Conservation (phyloP, 2,888 invertebrate genomes). For the Patella caerulea region DNA sequence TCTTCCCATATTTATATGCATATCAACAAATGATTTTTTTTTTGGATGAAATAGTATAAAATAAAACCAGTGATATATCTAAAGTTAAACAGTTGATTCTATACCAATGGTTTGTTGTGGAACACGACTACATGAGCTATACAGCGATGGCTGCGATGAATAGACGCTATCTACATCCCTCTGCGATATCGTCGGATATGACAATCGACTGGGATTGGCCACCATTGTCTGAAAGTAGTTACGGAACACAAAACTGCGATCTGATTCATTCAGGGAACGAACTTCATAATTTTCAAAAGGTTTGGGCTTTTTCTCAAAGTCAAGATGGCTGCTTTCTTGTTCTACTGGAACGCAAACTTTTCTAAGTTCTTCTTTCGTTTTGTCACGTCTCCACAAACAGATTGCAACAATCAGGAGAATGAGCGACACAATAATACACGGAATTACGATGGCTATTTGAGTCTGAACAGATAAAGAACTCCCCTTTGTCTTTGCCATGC, state of each 20-base stretch:
- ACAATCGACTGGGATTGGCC: slow-evolving; percentile 43
- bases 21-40: too few species aligned
- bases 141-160: slow-evolving; percentile 40
- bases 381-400: slow-evolving; percentile 45
- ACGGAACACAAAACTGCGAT: slow-evolving; percentile 61
- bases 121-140: slow-evolving; percentile 31
- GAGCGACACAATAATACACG: slow-evolving; percentile 42
- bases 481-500: slow-evolving; percentile 31
- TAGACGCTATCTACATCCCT: slow-evolving; percentile 39
- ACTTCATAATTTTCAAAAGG: slow-evolving; percentile 49
- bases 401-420: slow-evolving; percentile 44
- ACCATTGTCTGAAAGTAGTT: slow-evolving; percentile 61
- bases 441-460: slow-evolving; percentile 39
- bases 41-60: not conserved
- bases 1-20: too few species aligned
- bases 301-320: slow-evolving; percentile 47
- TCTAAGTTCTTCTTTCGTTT: slow-evolving; percentile 37
- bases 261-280: slow-evolving; percentile 58
- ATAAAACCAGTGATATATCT: not conserved
- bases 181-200: slow-evolving; percentile 40
- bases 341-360: slow-evolving; percentile 26
- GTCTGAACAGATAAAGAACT: slow-evolving; percentile 33
- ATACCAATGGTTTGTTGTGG: slow-evolving; percentile 32
- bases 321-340: slow-evolving; percentile 41
- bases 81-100: slow-evolving; percentile 40